A percentile compares a stretch with the other conserved stretches of the same genome.
Conservation (phyloP, 2,888 invertebrate species). For the Lithophane ornitopus region DNA sequence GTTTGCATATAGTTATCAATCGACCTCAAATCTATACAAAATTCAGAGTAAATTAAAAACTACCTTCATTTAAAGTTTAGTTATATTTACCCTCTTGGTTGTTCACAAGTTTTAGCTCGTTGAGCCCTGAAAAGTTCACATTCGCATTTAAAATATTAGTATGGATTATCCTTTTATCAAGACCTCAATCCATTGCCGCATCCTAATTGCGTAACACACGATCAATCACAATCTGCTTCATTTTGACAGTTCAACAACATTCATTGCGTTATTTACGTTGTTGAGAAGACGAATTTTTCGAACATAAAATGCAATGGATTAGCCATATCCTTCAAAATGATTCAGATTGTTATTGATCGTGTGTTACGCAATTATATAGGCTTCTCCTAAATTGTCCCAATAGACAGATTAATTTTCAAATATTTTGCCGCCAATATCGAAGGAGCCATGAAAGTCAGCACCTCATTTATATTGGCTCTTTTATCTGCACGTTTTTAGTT, state of each 20-base stretch:
- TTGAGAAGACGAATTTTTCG: too few relatives aligned
- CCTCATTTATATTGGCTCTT: constrained; percentile 72
- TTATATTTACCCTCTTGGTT: neutral
- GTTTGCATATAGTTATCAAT: neutral
- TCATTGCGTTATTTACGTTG: too few relatives aligned
- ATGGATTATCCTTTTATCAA: neutral
- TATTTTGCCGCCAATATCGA: constrained; percentile 36
- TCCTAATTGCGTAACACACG: too few relatives aligned
- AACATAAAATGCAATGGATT: too few relatives aligned
- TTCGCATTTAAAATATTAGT: neutral
- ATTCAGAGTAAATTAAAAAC: neutral
- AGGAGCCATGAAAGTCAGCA: constrained; percentile 48
- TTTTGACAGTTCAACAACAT: too few relatives aligned
- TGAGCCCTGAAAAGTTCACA: neutral
- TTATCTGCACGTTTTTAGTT: constrained; percentile 66
- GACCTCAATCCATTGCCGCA: neutral
- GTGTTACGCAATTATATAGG: neutral
- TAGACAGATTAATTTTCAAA: neutral
- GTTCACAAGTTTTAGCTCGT: neutral
- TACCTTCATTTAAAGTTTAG: neutral
- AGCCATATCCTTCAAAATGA: too few relatives aligned
- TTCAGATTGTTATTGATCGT: too few relatives aligned
- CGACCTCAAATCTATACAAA: neutral
- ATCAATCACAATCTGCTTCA: too few relatives aligned
- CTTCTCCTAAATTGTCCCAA: neutral